A percentile compares a stretch with the other conserved stretches of the same genome.
Conservation (phyloP, 2,888 invertebrate species). For the Nemapogon koenigi region DNA sequence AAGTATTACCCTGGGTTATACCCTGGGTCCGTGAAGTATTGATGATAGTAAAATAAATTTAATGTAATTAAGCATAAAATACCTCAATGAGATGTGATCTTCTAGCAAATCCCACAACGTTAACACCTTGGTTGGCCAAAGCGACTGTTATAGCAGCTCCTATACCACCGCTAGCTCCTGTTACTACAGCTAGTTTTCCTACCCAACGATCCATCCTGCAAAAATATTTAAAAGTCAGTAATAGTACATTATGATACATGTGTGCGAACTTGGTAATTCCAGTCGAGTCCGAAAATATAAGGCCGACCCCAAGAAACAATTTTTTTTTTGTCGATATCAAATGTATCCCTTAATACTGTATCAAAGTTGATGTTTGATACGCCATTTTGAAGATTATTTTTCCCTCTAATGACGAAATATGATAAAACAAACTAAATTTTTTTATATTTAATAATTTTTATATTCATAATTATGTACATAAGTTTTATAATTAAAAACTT, state of each 20-base stretch:
- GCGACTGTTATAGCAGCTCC: conserved; percentile 35
- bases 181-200: conserved; percentile 44
- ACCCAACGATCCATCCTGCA: conserved; percentile 39
- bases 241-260: too few species aligned
- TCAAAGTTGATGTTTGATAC: too few species aligned
- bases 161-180: conserved; percentile 50
- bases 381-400: too few species aligned
- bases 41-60: too few species aligned
- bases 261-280: not conserved
- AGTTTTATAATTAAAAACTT: too few species aligned
- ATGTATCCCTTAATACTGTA: too few species aligned
- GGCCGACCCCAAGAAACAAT: not conserved
- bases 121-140: conserved; percentile 37
- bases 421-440: too few species aligned
- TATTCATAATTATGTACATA: too few species aligned
- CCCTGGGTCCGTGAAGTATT: too few species aligned
- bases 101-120: conserved; percentile 32
- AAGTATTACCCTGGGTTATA: too few species aligned
- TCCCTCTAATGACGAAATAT: too few species aligned
- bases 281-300: not conserved
- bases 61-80: too few species aligned
- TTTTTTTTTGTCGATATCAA: not conserved
- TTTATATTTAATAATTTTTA: not conserved
- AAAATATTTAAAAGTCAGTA: not conserved
- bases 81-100: conserved; percentile 24